Evolutionary conservation across 2,113 vertebrate genomes (phyloP).

Genomic region (Hippocampus mohnikei): DNA sequence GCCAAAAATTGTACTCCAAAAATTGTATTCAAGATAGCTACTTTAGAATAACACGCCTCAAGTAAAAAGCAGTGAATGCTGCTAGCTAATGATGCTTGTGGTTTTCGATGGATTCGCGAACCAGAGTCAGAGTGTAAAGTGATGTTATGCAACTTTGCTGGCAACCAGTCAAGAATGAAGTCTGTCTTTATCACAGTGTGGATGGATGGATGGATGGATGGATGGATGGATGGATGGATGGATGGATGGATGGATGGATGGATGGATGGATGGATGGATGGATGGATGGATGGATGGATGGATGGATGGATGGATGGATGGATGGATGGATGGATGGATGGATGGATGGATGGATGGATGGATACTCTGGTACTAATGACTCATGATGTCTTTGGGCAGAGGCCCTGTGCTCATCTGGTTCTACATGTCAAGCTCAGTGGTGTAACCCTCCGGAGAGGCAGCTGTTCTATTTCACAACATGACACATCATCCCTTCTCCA

Average conservation of each 20-base stretch:
- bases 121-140: no score
- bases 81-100: no score
- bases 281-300: background rate
- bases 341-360: background rate
- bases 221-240: background rate
- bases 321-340: background rate
- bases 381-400: background rate
- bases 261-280: background rate
- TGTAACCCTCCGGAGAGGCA: background rate
- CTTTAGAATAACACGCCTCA: background rate
- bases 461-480: background rate
- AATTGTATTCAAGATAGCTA: background rate
- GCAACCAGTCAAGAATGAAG: background rate
- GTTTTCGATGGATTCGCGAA: no score
- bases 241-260: background rate
- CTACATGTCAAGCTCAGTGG: background rate
- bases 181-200: background rate
- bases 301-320: background rate
- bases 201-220: background rate
- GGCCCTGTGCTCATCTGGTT: no score
- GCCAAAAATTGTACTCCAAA: background rate
- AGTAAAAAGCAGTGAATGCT: background rate
- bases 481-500: background rate
- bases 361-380: background rate
- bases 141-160: no score